phyloP scores from a whole-genome alignment of 1,140 invertebrate genomes.

The Macrocentrus cingulum region DNA sequence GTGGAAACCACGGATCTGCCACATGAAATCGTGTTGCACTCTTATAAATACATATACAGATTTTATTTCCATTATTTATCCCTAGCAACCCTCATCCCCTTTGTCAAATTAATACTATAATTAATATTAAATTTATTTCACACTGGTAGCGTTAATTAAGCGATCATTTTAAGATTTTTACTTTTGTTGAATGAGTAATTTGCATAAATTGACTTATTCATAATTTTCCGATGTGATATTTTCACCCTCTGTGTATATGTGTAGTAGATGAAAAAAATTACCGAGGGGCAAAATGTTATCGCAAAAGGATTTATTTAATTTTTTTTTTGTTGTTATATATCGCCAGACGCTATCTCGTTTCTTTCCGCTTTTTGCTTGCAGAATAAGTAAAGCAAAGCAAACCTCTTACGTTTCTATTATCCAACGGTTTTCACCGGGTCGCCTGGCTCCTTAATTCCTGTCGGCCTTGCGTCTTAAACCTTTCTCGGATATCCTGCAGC shows the following conservation, averaged over 20 bases:
- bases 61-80: conserved; percentile 1
- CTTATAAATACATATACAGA: neutral
- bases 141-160: neutral
- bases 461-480: conserved; percentile 8
- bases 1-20: neutral
- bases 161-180: too few relatives aligned
- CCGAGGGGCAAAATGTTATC: neutral
- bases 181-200: too few relatives aligned
- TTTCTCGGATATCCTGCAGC: conserved; percentile 7
- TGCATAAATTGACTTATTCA: too few relatives aligned
- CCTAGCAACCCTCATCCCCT: neutral
- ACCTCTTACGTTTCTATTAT: conserved; percentile 26
- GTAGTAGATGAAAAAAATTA: too few relatives aligned
- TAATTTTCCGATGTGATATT: too few relatives aligned
- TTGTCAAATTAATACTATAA: neutral
- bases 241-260: too few relatives aligned
- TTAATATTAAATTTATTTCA: conserved; percentile 13
- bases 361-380: conserved; percentile 1
- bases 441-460: conserved; percentile 23
- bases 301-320: conserved; percentile 4
- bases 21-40: neutral
- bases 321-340: neutral
- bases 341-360: neutral
- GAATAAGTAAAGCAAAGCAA: conserved; percentile 31
- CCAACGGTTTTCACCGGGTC: conserved; percentile 22